Percentiles rank a stretch among this genome's conserved stretches.
These are phyloP conservation scores for Oryzias woworae DNA, from an alignment of 2,113 vertebrate species.

Conservation along the genomic window DNA sequence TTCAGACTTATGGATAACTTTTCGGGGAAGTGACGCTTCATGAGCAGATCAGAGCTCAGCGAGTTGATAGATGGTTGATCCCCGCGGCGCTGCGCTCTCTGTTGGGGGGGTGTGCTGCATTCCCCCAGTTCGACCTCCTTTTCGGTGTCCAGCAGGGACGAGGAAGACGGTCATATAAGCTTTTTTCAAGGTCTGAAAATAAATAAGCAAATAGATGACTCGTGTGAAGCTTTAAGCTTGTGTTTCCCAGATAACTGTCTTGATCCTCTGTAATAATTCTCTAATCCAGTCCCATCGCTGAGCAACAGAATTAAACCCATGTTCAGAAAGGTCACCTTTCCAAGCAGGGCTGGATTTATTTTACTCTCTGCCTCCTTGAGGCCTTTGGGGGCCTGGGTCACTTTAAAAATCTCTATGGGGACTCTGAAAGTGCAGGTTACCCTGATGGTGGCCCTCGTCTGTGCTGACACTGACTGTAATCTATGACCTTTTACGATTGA, in stretches of 20 bases:
- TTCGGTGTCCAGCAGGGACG: slow-evolving; percentile 35
- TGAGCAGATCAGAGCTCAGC: slow-evolving; percentile 45
- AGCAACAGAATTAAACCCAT: slow-evolving; percentile 57
- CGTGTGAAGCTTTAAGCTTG: slow-evolving; percentile 33
- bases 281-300: slow-evolving; percentile 68
- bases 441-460: too few species aligned
- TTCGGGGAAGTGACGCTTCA: slow-evolving; percentile 40
- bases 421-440: slow-evolving; percentile 30
- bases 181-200: slow-evolving; percentile 16
- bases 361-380: slow-evolving; percentile 64
- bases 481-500: slow-evolving; percentile 33
- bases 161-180: slow-evolving; percentile 33
- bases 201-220: slow-evolving; percentile 34
- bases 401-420: slow-evolving; percentile 44
- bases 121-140: slow-evolving; percentile 41
- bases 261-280: slow-evolving; percentile 53
- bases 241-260: slow-evolving; percentile 40
- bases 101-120: not conserved
- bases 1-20: slow-evolving; percentile 47
- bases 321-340: slow-evolving; percentile 64
- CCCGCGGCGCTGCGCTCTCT: slow-evolving; percentile 27
- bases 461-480: slow-evolving; percentile 2
- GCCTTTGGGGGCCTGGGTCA: slow-evolving; percentile 52
- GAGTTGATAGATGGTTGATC: slow-evolving; percentile 57
- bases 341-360: slow-evolving; percentile 60